Percentiles rank a stretch among this genome's conserved stretches.
Evolutionary conservation across 2,797 vertebrate genomes (phyloP).

Genomic region (Podarcis lilfordi): DNA sequence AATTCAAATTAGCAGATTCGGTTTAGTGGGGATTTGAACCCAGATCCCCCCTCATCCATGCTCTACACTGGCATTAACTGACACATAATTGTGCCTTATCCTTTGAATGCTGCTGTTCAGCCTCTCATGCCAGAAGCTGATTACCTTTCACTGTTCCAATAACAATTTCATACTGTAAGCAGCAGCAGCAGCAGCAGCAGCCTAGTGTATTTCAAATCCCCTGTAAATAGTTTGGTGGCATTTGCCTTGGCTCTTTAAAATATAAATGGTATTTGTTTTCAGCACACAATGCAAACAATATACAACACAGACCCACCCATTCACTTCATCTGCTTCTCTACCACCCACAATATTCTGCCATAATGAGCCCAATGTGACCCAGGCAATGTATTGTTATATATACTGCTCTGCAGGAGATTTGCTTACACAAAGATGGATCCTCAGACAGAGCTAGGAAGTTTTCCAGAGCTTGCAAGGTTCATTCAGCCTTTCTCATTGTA

Average conservation of each 20-base stretch:
- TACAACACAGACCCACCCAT: background rate
- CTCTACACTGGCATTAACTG: background rate
- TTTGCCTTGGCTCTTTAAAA: constrained; percentile 5
- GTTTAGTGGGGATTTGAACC: background rate
- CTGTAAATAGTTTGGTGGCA: background rate
- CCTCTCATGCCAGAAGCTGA: background rate
- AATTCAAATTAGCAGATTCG: background rate
- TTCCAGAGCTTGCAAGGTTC: background rate
- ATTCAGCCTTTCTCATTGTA: background rate
- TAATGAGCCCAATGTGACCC: background rate
- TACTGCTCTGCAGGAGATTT: background rate
- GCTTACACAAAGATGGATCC: background rate
- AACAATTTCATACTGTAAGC: background rate
- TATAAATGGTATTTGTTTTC: background rate
- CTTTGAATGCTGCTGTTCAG: background rate
- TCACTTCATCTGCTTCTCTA: too few relatives aligned
- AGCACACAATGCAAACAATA: background rate
- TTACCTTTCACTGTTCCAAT: background rate
- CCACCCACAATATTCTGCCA: background rate
- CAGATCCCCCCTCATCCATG: too few relatives aligned
- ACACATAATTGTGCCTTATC: background rate
- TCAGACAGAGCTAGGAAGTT: background rate
- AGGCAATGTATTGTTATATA: background rate
- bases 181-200: background rate
- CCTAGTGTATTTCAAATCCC: background rate